phyloP scores from a whole-genome alignment of 2,113 vertebrate genomes.

The Nematolebias whitei region DNA sequence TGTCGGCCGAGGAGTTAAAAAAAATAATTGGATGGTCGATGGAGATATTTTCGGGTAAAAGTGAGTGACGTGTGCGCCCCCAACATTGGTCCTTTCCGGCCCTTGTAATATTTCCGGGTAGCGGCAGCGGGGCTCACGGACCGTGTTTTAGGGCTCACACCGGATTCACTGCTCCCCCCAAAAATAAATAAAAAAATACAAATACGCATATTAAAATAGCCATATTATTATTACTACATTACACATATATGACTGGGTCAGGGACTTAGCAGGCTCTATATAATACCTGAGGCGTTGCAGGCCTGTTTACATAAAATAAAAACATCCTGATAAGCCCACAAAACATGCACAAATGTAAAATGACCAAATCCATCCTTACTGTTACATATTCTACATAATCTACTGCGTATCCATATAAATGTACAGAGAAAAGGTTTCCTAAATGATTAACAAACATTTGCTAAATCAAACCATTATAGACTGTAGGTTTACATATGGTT shows the following conservation, averaged over 20 bases:
- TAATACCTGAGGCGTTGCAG: background rate
- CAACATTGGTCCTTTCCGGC: conserved; percentile 82
- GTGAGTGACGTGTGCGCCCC: conserved; percentile 83
- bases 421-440: too few relatives aligned
- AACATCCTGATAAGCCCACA: too few relatives aligned
- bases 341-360: too few relatives aligned
- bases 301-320: background rate
- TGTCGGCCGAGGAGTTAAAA: conserved; percentile 51
- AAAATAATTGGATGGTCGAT: conserved; percentile 65
- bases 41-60: conserved; percentile 76
- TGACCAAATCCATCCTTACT: too few relatives aligned
- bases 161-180: conserved; percentile 10
- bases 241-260: background rate
- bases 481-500: too few relatives aligned
- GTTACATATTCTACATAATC: too few relatives aligned
- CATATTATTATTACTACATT: background rate
- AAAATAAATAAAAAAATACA: too few relatives aligned
- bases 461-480: too few relatives aligned
- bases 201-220: too few relatives aligned
- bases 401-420: too few relatives aligned
- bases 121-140: conserved; percentile 57
- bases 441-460: too few relatives aligned
- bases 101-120: conserved; percentile 80
- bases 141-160: conserved; percentile 25
- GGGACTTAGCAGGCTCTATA: background rate